These are phyloP conservation scores for Pyrrhia umbra DNA, from an alignment of 2,888 invertebrate genomes.

Conservation along the genomic window DNA sequence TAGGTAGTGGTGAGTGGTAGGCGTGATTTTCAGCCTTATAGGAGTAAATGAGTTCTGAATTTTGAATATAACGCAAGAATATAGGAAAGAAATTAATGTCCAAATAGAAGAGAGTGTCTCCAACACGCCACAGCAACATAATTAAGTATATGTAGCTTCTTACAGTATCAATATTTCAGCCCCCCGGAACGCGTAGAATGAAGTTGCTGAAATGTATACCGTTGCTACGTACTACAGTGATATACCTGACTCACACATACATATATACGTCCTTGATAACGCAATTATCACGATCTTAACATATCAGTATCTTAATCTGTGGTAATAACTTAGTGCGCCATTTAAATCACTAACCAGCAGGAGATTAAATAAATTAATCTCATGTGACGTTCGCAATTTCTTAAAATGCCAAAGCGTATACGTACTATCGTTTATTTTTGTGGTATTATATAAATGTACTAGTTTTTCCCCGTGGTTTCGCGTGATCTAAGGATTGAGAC, in stretches of 20 bases:
- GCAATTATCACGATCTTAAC: background rate
- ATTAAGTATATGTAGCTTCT: too few relatives aligned
- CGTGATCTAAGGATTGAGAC: too few relatives aligned
- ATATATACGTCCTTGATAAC: background rate
- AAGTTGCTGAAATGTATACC: background rate
- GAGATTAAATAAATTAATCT: background rate
- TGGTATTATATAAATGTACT: background rate
- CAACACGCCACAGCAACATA: too few relatives aligned
- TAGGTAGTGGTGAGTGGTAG: too few relatives aligned
- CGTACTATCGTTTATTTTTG: background rate
- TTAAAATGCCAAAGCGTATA: background rate
- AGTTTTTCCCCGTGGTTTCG: too few relatives aligned
- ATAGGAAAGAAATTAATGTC: too few relatives aligned
- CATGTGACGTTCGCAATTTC: background rate
- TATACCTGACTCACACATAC: background rate
- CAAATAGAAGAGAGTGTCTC: too few relatives aligned
- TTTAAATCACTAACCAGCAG: background rate
- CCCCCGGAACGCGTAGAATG: background rate
- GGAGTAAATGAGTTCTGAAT: too few relatives aligned
- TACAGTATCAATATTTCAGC: background rate
- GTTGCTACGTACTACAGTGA: too few relatives aligned
- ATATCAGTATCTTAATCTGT: background rate
- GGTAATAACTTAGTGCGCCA: background rate
- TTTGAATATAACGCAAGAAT: too few relatives aligned
- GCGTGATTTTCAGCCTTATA: too few relatives aligned